These are phyloP conservation scores for Siphlonurus alternatus DNA, from an alignment of 2,888 invertebrate genomes.

Conservation along the genomic window DNA sequence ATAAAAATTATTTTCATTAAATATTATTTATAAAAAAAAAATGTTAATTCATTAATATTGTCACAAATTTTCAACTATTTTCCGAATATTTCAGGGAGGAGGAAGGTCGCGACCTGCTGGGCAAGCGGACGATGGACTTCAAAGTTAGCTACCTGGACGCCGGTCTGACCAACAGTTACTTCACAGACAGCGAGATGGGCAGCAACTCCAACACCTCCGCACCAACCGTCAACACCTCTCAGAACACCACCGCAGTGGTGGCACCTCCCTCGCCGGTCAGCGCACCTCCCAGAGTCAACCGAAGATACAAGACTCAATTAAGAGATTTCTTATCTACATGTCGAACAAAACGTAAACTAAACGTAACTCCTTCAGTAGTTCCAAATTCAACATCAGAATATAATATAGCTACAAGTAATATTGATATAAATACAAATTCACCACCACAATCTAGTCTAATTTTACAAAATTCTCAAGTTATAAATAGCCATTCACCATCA, in stretches of 20 bases:
- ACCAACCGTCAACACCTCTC: constrained; percentile 18
- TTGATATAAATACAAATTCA: constrained; percentile 1
- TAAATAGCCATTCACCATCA: constrained; percentile 19
- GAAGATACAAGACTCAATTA: constrained; percentile 71
- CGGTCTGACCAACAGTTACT: constrained; percentile 77
- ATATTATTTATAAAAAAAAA: too few relatives aligned
- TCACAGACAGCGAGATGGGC: constrained; percentile 54
- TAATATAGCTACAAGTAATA: too few relatives aligned
- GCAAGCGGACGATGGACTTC: constrained; percentile 97
- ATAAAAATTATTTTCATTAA: too few relatives aligned
- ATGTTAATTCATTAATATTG: too few relatives aligned
- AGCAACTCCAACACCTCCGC: constrained; percentile 8
- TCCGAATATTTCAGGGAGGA: constrained; percentile 66
- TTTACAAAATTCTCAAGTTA: constrained; percentile 12
- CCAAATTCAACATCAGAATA: constrained; percentile 9
- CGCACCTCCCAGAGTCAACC: constrained; percentile 30
- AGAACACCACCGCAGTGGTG: constrained; percentile 34
- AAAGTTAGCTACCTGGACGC: constrained; percentile 96
- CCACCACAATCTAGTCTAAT: constrained; percentile 7
- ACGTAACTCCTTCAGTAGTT: constrained; percentile 18
- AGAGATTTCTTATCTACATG: constrained; percentile 91
- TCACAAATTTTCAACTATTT: neutral
- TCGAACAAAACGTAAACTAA: constrained; percentile 55
- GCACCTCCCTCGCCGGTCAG: constrained; percentile 33
- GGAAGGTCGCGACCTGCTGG: constrained; percentile 91